phyloP scores from a whole-genome alignment of 2,888 invertebrate genomes.

The Aspidiotus rigidus region DNA sequence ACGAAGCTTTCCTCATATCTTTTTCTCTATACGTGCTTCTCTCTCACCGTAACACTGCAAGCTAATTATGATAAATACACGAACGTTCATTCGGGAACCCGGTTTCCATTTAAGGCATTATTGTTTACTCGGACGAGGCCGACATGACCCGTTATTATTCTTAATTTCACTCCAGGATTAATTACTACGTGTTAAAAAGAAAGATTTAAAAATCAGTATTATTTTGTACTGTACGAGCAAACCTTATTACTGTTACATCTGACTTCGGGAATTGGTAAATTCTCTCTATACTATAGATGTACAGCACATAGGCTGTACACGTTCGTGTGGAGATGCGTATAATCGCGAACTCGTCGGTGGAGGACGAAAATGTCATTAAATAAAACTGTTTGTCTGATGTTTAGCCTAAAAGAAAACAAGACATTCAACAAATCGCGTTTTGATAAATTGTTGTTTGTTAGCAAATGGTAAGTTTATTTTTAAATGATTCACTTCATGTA shows the following conservation, averaged over 20 bases:
- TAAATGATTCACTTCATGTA: not conserved
- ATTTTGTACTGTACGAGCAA: not conserved
- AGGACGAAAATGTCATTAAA: constrained; percentile 26
- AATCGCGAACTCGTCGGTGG: not conserved
- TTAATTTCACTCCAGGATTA: constrained; percentile 26
- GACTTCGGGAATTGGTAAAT: not conserved
- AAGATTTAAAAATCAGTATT: constrained; percentile 11
- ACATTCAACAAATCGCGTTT: not conserved
- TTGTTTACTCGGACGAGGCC: constrained; percentile 33
- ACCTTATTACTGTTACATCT: constrained; percentile 9
- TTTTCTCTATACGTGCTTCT: not conserved
- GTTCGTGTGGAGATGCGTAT: not conserved
- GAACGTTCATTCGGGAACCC: constrained; percentile 25
- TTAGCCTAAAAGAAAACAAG: constrained; percentile 16
- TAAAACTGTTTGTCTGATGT: constrained; percentile 15
- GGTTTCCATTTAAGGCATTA: constrained; percentile 32
- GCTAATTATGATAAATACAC: constrained; percentile 29
- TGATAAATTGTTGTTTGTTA: constrained; percentile 14
- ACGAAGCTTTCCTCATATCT: not conserved
- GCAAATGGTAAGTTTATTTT: constrained; percentile 9
- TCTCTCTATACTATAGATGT: not conserved
- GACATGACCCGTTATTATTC: constrained; percentile 32
- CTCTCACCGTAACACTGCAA: not conserved
- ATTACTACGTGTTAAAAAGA: constrained; percentile 21
- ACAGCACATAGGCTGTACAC: not conserved